A percentile compares a stretch with the other conserved stretches of the same genome.
Conservation (phyloP, 2,888 invertebrate genomes). For the Watsonalla binaria region DNA sequence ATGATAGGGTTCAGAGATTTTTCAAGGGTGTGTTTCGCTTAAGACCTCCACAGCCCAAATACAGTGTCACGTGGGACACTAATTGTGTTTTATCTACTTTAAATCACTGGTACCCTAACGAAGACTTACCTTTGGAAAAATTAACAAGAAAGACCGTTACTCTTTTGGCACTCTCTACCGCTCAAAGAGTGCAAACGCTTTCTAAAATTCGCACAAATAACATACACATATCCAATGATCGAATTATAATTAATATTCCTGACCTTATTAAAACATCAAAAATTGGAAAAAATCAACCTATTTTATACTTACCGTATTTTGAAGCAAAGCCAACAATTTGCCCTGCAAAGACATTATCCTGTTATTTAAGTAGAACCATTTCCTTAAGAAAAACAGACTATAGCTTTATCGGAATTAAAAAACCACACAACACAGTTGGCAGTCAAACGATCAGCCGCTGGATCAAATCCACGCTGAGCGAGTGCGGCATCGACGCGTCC, state of each 20-base stretch:
- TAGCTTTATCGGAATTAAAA: neutral
- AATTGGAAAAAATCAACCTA: neutral
- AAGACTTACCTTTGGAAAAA: neutral
- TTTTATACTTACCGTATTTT: neutral
- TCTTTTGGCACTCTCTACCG: neutral
- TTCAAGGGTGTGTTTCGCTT: slow-evolving; percentile 9
- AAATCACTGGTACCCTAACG: neutral
- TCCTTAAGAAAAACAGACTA: no score
- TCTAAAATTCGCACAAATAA: neutral
- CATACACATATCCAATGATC: neutral
- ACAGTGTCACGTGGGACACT: slow-evolving; percentile 7
- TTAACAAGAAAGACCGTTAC: neutral
- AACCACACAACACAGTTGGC: neutral
- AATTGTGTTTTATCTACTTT: slow-evolving; percentile 4
- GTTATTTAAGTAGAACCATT: neutral
- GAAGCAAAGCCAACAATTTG: neutral
- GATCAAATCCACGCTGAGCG: neutral
- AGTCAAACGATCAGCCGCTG: neutral
- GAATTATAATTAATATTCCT: neutral
- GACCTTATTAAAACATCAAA: neutral
- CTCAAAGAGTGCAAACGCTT: neutral
- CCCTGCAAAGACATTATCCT: neutral
- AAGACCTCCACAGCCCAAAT: slow-evolving; percentile 7
- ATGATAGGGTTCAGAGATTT: slow-evolving; percentile 7
- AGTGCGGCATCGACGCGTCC: neutral